Conservation (phyloP, 1,140 invertebrate species). For the Ostrea edulis region DNA sequence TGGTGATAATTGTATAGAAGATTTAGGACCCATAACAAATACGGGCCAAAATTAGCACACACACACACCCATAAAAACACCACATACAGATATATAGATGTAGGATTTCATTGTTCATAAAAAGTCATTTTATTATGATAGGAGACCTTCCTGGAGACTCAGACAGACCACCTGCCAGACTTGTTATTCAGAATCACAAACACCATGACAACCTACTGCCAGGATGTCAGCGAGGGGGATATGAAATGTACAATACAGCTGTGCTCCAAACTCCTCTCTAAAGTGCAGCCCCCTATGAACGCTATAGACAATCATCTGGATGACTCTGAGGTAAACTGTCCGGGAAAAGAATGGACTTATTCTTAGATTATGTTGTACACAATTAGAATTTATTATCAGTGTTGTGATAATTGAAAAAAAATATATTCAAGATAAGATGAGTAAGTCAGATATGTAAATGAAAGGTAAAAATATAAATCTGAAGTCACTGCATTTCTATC, state of each 20-base stretch:
- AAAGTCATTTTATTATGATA: slow-evolving; percentile 57
- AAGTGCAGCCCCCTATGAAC: slow-evolving; percentile 85
- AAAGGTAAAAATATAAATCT: no score
- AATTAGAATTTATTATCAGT: no score
- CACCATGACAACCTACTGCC: slow-evolving; percentile 83
- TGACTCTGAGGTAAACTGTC: background rate
- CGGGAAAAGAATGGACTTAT: no score
- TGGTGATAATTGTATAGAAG: no score
- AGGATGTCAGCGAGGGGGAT: slow-evolving; percentile 83
- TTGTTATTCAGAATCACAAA: slow-evolving; percentile 84
- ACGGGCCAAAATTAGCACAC: no score
- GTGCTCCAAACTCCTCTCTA: slow-evolving; percentile 88
- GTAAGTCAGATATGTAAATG: no score
- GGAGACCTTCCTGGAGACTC: slow-evolving; percentile 89
- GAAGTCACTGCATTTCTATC: background rate
- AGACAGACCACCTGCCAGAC: slow-evolving; percentile 89
- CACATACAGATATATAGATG: no score
- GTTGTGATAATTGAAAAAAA: no score
- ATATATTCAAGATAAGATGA: no score
- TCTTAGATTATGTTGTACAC: no score
- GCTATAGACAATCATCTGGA: slow-evolving; percentile 55
- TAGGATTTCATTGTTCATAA: background rate
- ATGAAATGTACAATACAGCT: slow-evolving; percentile 85
- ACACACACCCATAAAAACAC: no score
- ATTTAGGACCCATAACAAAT: no score